phyloP scores from a whole-genome alignment of 92 coral and sea anemone genomes.

The Muricea muricata region DNA sequence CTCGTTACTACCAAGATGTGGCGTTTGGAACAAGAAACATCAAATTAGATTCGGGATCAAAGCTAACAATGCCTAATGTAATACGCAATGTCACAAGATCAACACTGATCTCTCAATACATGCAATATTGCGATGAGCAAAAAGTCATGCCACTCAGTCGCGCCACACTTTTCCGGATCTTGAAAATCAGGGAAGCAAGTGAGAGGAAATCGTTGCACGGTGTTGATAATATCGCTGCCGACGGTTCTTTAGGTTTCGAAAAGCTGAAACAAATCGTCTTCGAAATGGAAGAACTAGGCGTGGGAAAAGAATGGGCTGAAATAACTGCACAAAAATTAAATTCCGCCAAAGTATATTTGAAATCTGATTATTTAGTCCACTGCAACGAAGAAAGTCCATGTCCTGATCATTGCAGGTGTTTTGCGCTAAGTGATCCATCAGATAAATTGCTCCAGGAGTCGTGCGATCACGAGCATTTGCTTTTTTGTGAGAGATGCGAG shows the following conservation, averaged over 20 bases:
- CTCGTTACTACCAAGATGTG: constrained; percentile 77
- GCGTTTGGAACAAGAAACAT: constrained; percentile 68
- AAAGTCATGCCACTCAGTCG: constrained; percentile 48
- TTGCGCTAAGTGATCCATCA: neutral
- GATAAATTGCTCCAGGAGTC: neutral
- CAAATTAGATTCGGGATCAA: constrained; percentile 39
- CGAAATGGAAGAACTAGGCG: neutral
- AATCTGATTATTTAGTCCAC: neutral
- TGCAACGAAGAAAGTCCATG: neutral
- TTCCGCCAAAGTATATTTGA: constrained; percentile 24
- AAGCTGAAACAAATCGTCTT: neutral
- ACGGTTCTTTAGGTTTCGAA: neutral
- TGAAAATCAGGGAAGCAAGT: constrained; percentile 29
- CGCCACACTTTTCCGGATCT: constrained; percentile 42
- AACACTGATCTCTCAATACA: constrained; percentile 62
- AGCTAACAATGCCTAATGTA: constrained; percentile 45
- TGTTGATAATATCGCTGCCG: constrained; percentile 11
- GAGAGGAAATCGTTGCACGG: constrained; percentile 22
- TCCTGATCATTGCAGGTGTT: neutral
- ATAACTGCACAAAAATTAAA: neutral
- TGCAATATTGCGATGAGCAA: constrained; percentile 59
- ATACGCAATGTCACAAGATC: constrained; percentile 60
- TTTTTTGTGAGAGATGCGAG: neutral
- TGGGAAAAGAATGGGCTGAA: neutral
- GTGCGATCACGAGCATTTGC: neutral